phyloP scores from a whole-genome alignment of 2,797 vertebrate species.

The Clarias pachynema region DNA sequence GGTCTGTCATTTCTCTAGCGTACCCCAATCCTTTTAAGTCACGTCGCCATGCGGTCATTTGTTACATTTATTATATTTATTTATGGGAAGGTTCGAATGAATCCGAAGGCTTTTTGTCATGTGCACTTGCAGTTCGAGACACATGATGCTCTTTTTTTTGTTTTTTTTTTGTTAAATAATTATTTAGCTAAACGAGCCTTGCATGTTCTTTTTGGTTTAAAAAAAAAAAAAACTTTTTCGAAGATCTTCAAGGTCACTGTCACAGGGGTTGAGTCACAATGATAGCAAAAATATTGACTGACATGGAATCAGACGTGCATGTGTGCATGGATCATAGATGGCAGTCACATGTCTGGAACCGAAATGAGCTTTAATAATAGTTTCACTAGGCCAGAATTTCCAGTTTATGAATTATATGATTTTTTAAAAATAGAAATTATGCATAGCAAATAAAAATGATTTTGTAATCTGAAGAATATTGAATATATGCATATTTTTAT shows the following conservation, averaged over 20 bases:
- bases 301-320: neutral
- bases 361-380: neutral
- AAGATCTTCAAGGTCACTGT: neutral
- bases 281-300: neutral
- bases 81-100: slow-evolving; percentile 60
- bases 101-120: slow-evolving; percentile 58
- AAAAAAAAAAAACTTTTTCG: neutral
- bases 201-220: slow-evolving; percentile 2
- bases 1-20: slow-evolving; percentile 67
- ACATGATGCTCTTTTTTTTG: neutral
- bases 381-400: neutral
- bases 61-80: slow-evolving; percentile 67
- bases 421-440: neutral
- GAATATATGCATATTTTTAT: neutral
- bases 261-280: neutral
- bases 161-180: neutral
- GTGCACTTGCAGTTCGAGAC: neutral
- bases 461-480: neutral
- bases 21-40: slow-evolving; percentile 69
- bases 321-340: neutral
- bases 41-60: slow-evolving; percentile 51
- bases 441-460: neutral
- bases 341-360: neutral
- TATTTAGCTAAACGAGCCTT: neutral
- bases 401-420: too few species aligned